Base-by-base conservation (phyloP, 2,113 vertebrate genomes). In the Aplodontia rufa region DNA sequence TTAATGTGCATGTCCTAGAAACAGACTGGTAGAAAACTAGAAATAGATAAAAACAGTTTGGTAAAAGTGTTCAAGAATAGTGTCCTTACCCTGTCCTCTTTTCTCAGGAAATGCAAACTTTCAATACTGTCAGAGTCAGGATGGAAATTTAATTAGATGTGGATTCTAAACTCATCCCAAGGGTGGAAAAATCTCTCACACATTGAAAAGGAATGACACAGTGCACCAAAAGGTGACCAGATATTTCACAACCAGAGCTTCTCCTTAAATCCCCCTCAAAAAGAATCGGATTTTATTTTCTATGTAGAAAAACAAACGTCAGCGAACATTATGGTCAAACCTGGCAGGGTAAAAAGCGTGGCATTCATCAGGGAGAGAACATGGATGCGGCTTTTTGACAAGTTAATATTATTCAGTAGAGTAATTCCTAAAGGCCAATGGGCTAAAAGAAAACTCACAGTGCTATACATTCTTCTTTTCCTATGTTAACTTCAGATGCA, bases 341-440 rank as follows among this genome's bases (percentile, higher is more conserved):
- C 68, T 88, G 89, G 72, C 47, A 24, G 11, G n/a, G 28, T 24
- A 49, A 42, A 55, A 92, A 78, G 22, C 62, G 58, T 37, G 22
- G 40, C 72, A 95, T 87, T 84, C 42, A 30, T 35, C 47, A 49
- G 60, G 20, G 66, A 92, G n/a, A 92, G 45, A 71, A 92, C 92
- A 89, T 20, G 64, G 22, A 62, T 22, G 58, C 20, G 35, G 4
- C 32, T 47, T 87, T 90, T 91, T 55, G 81, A 68, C 45, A 69
- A 83, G 49, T 62, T 90, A 74, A 42, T 78, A 30, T 83, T 89
- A 79, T 83, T 79, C 32, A 51, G 80, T 37, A 80, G 49, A 96
- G 80, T n/a, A 69, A 86, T 64, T 74, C 32, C 86, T 93, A 95
- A 88, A 88, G 58, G 47, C n/a, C 72, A 86, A 28, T 87, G 85